These are phyloP conservation scores for Tachuris rubrigastra DNA, from an alignment of 2,113 vertebrate genomes.

Conservation along the genomic window DNA sequence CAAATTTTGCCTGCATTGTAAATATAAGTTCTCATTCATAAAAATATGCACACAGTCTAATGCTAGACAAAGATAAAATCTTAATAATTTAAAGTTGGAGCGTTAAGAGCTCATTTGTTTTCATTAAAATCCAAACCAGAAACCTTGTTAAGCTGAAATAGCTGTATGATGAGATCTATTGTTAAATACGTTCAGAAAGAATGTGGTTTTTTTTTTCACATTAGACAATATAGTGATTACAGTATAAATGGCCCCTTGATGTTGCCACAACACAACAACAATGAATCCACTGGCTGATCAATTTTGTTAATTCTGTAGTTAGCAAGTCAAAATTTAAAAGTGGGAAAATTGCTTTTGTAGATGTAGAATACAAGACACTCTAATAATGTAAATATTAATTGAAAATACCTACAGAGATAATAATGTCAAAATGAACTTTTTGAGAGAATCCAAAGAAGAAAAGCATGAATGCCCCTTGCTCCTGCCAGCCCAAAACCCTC, in stretches of 20 bases:
- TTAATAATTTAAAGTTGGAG: background rate
- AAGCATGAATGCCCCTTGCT: background rate
- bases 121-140: background rate
- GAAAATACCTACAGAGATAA: background rate
- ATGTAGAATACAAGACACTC: background rate
- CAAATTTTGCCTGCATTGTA: background rate
- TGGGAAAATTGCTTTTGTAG: background rate
- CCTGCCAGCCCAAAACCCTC: background rate
- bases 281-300: background rate
- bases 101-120: background rate
- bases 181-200: background rate
- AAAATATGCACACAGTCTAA: background rate
- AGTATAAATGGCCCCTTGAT: background rate
- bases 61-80: background rate
- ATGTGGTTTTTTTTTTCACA: rapidly evolving
- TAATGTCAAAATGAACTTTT: background rate
- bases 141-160: background rate
- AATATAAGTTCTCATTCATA: background rate
- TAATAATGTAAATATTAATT: background rate
- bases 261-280: background rate
- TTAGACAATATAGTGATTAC: background rate
- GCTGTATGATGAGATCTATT: background rate
- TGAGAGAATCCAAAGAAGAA: background rate
- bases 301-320: background rate
- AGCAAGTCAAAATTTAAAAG: background rate